phyloP scores from a whole-genome alignment of 1,140 invertebrate genomes.

The Drosophila baimaii region DNA sequence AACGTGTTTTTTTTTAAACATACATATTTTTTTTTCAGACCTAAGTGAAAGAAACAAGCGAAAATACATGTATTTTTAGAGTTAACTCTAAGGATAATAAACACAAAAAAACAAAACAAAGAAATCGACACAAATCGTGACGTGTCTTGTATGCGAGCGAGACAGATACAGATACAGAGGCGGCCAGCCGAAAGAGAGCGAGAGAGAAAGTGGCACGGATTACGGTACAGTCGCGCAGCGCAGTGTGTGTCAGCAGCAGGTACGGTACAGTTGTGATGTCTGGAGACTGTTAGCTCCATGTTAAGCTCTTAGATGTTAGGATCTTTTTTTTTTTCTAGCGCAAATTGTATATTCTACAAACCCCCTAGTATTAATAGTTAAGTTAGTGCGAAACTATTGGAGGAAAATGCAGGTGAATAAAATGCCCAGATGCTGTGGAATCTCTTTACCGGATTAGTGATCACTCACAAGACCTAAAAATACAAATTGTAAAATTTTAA shows the following conservation, averaged over 20 bases:
- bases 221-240: slow-evolving; percentile 24
- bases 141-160: slow-evolving; percentile 1
- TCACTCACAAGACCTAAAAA: background rate
- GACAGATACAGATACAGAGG: slow-evolving; percentile 5
- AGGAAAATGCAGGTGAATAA: slow-evolving; percentile 11
- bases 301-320: slow-evolving; percentile 15
- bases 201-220: slow-evolving; percentile 22
- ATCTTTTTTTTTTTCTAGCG: slow-evolving; percentile 16
- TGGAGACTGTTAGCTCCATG: background rate
- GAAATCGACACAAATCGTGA: slow-evolving; percentile 6
- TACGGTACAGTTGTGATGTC: slow-evolving; percentile 10
- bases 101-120: slow-evolving; percentile 7
- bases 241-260: too few relatives aligned
- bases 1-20: slow-evolving; percentile 49
- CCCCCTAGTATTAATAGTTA: background rate
- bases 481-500: slow-evolving; percentile 5
- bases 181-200: slow-evolving; percentile 27
- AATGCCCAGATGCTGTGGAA: slow-evolving; percentile 21
- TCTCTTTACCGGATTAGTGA: slow-evolving; percentile 13
- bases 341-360: slow-evolving; percentile 26
- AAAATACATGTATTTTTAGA: slow-evolving; percentile 46
- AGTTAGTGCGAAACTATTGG: background rate
- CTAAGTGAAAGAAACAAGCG: slow-evolving; percentile 31
- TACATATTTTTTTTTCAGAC: slow-evolving; percentile 54
- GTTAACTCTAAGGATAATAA: slow-evolving; percentile 30